Evolutionary conservation across 2,113 vertebrate genomes (phyloP).

Genomic region (Fregetta grallaria): DNA sequence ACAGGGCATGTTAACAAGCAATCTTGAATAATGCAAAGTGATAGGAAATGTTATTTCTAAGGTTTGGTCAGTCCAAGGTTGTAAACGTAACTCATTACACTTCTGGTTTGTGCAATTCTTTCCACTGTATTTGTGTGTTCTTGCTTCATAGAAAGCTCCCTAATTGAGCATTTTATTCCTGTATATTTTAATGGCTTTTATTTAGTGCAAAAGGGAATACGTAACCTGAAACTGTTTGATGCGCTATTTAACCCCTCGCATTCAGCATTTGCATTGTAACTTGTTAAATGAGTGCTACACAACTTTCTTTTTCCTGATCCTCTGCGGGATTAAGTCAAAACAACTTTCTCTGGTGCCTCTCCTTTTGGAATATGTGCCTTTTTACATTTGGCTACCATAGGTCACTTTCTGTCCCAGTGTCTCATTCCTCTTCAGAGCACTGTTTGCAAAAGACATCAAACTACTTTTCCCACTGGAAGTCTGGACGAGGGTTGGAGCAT

Average conservation of each 20-base stretch:
- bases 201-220: constrained; percentile 65
- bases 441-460: constrained; percentile 74
- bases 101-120: constrained; percentile 48
- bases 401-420: constrained; percentile 68
- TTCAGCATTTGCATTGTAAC: constrained; percentile 58
- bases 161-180: constrained; percentile 52
- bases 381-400: constrained; percentile 69
- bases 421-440: constrained; percentile 55
- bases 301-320: constrained; percentile 66
- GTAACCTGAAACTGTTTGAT: constrained; percentile 58
- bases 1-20: background rate
- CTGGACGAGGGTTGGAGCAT: background rate
- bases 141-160: constrained; percentile 60
- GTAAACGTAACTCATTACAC: constrained; percentile 11
- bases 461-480: background rate
- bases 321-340: constrained; percentile 63
- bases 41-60: background rate
- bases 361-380: constrained; percentile 72
- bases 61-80: constrained; percentile 21
- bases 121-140: constrained; percentile 26
- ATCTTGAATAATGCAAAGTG: background rate
- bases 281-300: constrained; percentile 54
- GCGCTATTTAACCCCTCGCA: constrained; percentile 55
- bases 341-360: constrained; percentile 75
- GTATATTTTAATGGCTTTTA: constrained; percentile 68